A percentile compares a stretch with the other conserved stretches of the same genome.
Evolutionary conservation across 2,113 vertebrate genomes (phyloP).

Genomic region (Triplophysa siluroides): DNA sequence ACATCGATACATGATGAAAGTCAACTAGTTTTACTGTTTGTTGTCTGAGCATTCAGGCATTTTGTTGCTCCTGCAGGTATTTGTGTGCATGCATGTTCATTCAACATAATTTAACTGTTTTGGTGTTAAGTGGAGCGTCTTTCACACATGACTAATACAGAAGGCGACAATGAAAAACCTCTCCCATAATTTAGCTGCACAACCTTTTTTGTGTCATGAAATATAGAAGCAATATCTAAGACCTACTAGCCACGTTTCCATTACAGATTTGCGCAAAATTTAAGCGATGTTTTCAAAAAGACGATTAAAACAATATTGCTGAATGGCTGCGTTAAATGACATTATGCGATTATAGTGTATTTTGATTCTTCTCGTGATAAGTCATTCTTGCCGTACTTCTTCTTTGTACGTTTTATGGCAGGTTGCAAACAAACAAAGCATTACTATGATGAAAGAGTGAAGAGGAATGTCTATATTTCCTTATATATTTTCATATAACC

Average conservation of each 20-base stretch:
- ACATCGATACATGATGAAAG: neutral
- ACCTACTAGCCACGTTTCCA: neutral
- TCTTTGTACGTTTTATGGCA: too few relatives aligned
- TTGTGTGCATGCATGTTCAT: slow-evolving; percentile 8
- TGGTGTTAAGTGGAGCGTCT: slow-evolving; percentile 6
- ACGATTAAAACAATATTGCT: too few relatives aligned
- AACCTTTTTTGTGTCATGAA: neutral
- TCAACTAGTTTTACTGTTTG: neutral
- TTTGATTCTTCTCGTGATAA: too few relatives aligned
- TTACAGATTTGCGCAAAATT: too few relatives aligned
- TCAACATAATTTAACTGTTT: neutral
- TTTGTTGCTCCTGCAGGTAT: neutral
- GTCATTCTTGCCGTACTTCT: too few relatives aligned
- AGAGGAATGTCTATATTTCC: too few relatives aligned
- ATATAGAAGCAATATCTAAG: neutral
- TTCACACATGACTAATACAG: slow-evolving; percentile 7
- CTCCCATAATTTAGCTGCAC: neutral
- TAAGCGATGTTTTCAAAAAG: too few relatives aligned
- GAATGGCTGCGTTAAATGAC: too few relatives aligned
- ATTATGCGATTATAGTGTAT: too few relatives aligned
- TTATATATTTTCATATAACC: too few relatives aligned
- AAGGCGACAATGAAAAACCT: neutral
- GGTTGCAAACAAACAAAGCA: too few relatives aligned
- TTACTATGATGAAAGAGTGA: too few relatives aligned
- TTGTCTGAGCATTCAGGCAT: neutral